Evolutionary conservation across 2,888 invertebrate genomes (phyloP).

Genomic region (Ferrisia virgata): DNA sequence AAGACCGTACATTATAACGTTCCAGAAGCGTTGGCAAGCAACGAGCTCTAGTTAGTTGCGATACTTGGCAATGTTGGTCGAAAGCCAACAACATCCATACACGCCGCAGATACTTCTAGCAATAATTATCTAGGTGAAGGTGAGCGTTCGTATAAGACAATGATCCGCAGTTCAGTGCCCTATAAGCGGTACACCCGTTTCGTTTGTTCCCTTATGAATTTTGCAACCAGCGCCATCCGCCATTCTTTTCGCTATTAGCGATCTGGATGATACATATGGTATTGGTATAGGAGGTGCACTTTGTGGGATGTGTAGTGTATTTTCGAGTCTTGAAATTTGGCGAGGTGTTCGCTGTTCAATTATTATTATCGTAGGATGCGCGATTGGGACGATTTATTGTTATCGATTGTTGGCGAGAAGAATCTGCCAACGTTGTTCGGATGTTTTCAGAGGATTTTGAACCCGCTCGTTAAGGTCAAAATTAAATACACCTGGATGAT

Average conservation of each 20-base stretch:
- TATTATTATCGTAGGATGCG: not conserved
- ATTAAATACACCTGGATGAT: not conserved
- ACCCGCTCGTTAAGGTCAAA: not conserved
- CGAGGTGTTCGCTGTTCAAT: not conserved
- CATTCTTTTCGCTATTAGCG: no score
- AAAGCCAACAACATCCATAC: constrained; percentile 1
- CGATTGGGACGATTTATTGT: not conserved
- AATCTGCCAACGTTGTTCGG: not conserved
- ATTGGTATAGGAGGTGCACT: no score
- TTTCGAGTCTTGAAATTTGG: not conserved
- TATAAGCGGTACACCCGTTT: not conserved
- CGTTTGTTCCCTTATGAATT: not conserved
- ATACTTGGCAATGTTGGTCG: constrained; percentile 15
- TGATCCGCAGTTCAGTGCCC: constrained; percentile 27
- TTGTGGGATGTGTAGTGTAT: not conserved
- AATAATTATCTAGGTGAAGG: constrained; percentile 32
- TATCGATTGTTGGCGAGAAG: not conserved
- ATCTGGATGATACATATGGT: no score
- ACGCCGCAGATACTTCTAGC: not conserved
- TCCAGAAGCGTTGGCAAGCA: not conserved
- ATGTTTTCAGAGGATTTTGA: not conserved
- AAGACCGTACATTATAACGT: no score
- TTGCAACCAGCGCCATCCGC: not conserved
- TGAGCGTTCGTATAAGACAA: constrained; percentile 7
- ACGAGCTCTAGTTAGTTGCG: not conserved